phyloP scores from a whole-genome alignment of 2,888 invertebrate genomes.

The Megamerina dolium region DNA sequence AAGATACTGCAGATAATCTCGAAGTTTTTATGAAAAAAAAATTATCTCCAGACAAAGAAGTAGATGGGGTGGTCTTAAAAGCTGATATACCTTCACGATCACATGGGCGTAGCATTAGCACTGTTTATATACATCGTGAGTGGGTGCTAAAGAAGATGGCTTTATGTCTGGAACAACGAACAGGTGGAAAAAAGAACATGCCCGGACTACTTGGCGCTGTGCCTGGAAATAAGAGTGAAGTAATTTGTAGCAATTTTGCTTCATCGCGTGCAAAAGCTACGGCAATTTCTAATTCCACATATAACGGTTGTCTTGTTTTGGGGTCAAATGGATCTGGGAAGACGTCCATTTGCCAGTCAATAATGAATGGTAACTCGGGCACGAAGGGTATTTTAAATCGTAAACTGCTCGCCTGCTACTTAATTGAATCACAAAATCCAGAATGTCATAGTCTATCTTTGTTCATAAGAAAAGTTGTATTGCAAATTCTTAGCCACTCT shows the following conservation, averaged over 20 bases:
- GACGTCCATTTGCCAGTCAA: slow-evolving; percentile 79
- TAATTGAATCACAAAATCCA: slow-evolving; percentile 79
- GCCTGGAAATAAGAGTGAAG: slow-evolving; percentile 21
- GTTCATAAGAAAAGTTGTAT: slow-evolving; percentile 77
- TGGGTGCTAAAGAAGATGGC: slow-evolving; percentile 94
- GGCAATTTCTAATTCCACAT: slow-evolving; percentile 40
- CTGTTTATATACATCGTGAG: slow-evolving; percentile 59
- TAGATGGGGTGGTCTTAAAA: slow-evolving; percentile 34
- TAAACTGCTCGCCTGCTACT: slow-evolving; percentile 78
- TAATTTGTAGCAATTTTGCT: slow-evolving; percentile 31
- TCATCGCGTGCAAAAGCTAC: slow-evolving; percentile 41
- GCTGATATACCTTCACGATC: slow-evolving; percentile 9
- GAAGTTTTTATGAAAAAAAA: slow-evolving; percentile 46
- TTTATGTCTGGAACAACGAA: slow-evolving; percentile 83
- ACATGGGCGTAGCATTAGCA: slow-evolving; percentile 16
- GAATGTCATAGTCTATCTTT: slow-evolving; percentile 78
- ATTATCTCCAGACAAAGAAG: slow-evolving; percentile 47
- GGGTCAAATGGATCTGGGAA: slow-evolving; percentile 94
- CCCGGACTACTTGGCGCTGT: slow-evolving; percentile 26
- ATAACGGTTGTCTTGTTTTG: slow-evolving; percentile 79
- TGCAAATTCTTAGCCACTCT: slow-evolving; percentile 75
- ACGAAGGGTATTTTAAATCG: slow-evolving; percentile 56
- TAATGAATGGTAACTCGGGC: slow-evolving; percentile 48
- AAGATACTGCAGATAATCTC: slow-evolving; percentile 42
- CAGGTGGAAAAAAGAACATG: slow-evolving; percentile 63